Evolutionary conservation across 2,797 vertebrate genomes (phyloP), one percentile per base, ranked within the genome.

Genomic region (Parauchenoglanis punctatus): DNA sequence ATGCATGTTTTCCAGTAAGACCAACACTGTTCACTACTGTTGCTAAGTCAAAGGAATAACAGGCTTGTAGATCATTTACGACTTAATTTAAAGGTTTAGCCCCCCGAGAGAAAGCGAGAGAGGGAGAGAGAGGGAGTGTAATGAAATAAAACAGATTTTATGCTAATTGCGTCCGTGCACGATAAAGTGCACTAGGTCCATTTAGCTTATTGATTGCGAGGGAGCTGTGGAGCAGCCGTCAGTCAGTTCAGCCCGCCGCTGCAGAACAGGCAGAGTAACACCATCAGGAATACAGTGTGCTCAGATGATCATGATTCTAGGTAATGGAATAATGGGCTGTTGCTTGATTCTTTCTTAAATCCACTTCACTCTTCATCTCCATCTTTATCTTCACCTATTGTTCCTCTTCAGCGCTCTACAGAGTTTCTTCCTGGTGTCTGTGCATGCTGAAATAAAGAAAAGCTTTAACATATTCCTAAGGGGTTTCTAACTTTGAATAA

Each of bases 61-160:
- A 65, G 61, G 25, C 87, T 40, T 54, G 80, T 78, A 70, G 68
- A 84, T 89, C 84, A 88, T 90, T 90, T 85, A 86, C 68, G 84
- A 87, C 81, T 88, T 86, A 86, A 86, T 88, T 88, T 87, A 88
- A 88, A 86, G 76, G 35, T 85, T 83, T 91, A 80, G 88, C 77
- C 86, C 89, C 85, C 87, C 75, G 81, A 87, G 87, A 85, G 87
- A 59, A 18, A 58, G 46, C 0, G 44, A 87, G 56, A 80, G 63
- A 85, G 68, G 59, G 67, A 81, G 82, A 85, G 85, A 82, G 31
- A 68, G 77, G 25, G 58, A 72, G 85, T 35, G 78, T 87, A 91
- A 93, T 93, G 73, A 92, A 94, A 92, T 94, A 93, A 92, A 92
- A 86, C 84, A 82, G 89, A 91, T 93, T 93, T 93, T 89, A 92